Percentiles rank a stretch among this genome's conserved stretches.
These are phyloP conservation scores for Amblyteles armatorius DNA, from an alignment of 2,888 invertebrate genomes.

Conservation along the genomic window DNA sequence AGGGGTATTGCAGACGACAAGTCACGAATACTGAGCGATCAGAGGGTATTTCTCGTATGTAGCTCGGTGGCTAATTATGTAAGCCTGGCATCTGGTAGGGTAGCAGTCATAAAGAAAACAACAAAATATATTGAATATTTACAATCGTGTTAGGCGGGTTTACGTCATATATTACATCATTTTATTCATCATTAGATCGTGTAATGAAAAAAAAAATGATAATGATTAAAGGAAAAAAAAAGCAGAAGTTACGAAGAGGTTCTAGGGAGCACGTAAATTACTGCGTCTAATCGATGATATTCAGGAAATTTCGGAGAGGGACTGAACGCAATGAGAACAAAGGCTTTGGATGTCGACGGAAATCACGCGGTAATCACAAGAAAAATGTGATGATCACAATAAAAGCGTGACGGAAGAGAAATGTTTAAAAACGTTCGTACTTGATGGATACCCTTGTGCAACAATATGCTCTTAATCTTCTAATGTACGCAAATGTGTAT, in stretches of 20 bases:
- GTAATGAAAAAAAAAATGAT: constrained; percentile 41
- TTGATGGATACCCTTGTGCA: constrained; percentile 43
- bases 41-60: constrained; percentile 67
- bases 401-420: background rate
- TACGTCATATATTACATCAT: constrained; percentile 59
- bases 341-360: constrained; percentile 3
- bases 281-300: constrained; percentile 32
- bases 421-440: constrained; percentile 18
- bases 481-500: constrained; percentile 58
- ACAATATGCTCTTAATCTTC: constrained; percentile 59
- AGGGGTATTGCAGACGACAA: constrained; percentile 49
- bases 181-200: constrained; percentile 63
- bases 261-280: constrained; percentile 39
- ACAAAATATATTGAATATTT: constrained; percentile 64
- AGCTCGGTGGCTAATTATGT: constrained; percentile 70
- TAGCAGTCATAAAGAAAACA: constrained; percentile 60
- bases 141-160: constrained; percentile 66
- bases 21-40: constrained; percentile 68
- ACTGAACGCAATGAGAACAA: constrained; percentile 21
- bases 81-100: constrained; percentile 69
- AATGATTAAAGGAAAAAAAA: constrained; percentile 10
- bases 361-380: background rate
- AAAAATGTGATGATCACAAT: background rate
- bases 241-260: constrained; percentile 15
- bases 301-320: constrained; percentile 19